These are phyloP conservation scores for Liasis olivaceus DNA, from an alignment of 2,797 vertebrate genomes.

Conservation along the genomic window DNA sequence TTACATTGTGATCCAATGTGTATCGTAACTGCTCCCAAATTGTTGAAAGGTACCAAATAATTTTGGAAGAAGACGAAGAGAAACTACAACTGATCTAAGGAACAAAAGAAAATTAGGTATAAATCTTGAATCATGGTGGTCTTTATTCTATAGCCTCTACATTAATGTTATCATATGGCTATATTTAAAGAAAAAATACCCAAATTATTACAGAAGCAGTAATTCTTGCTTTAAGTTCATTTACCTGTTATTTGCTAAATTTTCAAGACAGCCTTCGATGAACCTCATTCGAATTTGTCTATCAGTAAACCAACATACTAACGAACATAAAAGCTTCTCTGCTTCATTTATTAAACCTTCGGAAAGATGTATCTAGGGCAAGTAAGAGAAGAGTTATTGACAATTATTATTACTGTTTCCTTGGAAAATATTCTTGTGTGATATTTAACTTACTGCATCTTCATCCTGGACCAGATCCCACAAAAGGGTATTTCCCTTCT, in stretches of 20 bases:
- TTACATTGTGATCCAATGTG: constrained; percentile 99
- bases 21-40: constrained; percentile 98
- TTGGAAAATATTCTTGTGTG: constrained; percentile 14
- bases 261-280: constrained; percentile 98
- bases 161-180: background rate
- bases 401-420: constrained; percentile 34
- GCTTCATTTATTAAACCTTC: constrained; percentile 98
- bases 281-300: constrained; percentile 99
- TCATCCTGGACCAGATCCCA: constrained; percentile 99
- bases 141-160: background rate
- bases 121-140: background rate
- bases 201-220: background rate
- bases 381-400: constrained; percentile 63
- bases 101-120: constrained; percentile 34
- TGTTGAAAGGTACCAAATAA: constrained; percentile 98
- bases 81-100: constrained; percentile 96
- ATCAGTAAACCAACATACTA: constrained; percentile 99
- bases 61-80: constrained; percentile 94
- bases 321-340: constrained; percentile 96
- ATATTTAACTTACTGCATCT: constrained; percentile 85
- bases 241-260: constrained; percentile 96
- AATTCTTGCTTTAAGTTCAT: constrained; percentile 24
- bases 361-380: constrained; percentile 92
- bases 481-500: constrained; percentile 96
- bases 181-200: background rate